Conservation (phyloP, 2,113 vertebrate genomes). For the Apeltes quadracus region DNA sequence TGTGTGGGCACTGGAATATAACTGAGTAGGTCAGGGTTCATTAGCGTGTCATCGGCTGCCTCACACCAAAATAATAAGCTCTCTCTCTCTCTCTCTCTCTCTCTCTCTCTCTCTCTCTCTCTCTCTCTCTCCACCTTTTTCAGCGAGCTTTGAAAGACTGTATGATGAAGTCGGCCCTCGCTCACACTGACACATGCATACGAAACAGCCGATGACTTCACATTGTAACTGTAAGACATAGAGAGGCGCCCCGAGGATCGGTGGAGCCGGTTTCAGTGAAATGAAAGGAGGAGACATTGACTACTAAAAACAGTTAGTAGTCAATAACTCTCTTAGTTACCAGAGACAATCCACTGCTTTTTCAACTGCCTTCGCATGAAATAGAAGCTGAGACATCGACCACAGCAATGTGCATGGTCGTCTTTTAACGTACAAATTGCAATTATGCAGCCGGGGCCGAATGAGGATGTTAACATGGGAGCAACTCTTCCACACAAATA, state of each 20-base stretch:
- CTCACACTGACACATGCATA: slow-evolving; percentile 56
- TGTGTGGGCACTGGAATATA: slow-evolving; percentile 59
- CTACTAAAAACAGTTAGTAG: no score
- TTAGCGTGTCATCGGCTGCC: slow-evolving; percentile 81
- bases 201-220: slow-evolving; percentile 67
- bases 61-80: slow-evolving; percentile 79
- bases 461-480: slow-evolving; percentile 6
- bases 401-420: slow-evolving; percentile 41
- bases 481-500: neutral
- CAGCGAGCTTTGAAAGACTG: slow-evolving; percentile 48
- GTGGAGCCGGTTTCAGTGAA: slow-evolving; percentile 8
- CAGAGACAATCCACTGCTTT: slow-evolving; percentile 46
- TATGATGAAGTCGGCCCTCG: slow-evolving; percentile 62
- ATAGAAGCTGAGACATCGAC: slow-evolving; percentile 60
- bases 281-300: no score
- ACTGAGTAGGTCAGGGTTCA: slow-evolving; percentile 78
- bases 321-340: no score
- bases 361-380: slow-evolving; percentile 67
- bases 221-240: slow-evolving; percentile 38
- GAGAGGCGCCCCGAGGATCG: slow-evolving; percentile 39
- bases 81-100: slow-evolving; percentile 45
- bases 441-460: slow-evolving; percentile 28
- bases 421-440: slow-evolving; percentile 34
- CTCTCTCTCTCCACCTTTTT: neutral
- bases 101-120: slow-evolving; percentile 47